phyloP scores from a whole-genome alignment of 2,113 vertebrate genomes.

The Macrotus californicus region DNA sequence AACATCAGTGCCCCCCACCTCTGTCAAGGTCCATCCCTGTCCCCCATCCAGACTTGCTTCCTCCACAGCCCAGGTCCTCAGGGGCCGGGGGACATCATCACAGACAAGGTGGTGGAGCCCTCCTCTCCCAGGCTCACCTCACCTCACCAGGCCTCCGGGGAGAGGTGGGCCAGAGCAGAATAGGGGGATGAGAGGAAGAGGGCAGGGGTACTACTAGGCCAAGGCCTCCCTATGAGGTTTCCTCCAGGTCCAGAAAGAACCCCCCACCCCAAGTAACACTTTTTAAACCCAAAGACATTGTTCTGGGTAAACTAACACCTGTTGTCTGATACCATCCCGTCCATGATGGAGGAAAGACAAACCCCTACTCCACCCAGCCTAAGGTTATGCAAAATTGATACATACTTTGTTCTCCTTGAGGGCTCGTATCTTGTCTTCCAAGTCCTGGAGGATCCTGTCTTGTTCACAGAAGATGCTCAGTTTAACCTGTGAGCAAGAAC shows the following conservation, averaged over 20 bases:
- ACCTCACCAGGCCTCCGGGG: background rate
- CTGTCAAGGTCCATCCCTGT: background rate
- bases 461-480: slow-evolving; percentile 96
- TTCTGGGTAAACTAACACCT: background rate
- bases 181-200: background rate
- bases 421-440: slow-evolving; percentile 91
- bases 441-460: slow-evolving; percentile 95
- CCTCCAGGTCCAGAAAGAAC: background rate
- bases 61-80: background rate
- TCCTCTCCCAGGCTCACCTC: background rate
- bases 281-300: background rate
- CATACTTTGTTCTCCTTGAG: slow-evolving; percentile 97
- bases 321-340: background rate
- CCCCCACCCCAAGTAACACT: background rate
- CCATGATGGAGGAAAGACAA: background rate
- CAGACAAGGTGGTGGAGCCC: background rate
- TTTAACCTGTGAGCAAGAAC: slow-evolving; percentile 86
- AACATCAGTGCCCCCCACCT: background rate
- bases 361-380: background rate
- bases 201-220: background rate
- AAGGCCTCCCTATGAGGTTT: background rate
- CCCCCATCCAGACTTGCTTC: background rate
- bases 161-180: background rate
- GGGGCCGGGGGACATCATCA: background rate
- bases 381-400: background rate